A percentile compares a stretch with the other conserved stretches of the same genome.
These are phyloP conservation scores for Amphiprion clarkii DNA, from an alignment of 2,797 vertebrate species.

Conservation along the genomic window DNA sequence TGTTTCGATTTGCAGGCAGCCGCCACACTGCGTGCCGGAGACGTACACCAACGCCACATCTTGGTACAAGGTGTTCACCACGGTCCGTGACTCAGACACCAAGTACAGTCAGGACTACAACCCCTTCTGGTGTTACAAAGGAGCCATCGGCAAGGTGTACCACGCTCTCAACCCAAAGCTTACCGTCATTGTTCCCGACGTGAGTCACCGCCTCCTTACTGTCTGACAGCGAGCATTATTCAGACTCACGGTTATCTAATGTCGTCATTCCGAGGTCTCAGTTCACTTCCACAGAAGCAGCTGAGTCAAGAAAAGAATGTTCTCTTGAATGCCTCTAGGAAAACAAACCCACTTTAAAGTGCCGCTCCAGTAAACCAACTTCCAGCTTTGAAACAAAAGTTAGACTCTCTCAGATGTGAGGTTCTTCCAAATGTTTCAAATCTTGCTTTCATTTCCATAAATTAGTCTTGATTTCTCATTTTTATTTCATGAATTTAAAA, in stretches of 20 bases:
- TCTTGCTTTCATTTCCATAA: too few relatives aligned
- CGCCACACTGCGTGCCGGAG: constrained; percentile 95
- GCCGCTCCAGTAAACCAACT: too few relatives aligned
- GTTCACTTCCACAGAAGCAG: too few relatives aligned
- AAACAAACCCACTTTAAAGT: too few relatives aligned
- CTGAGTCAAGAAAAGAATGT: too few relatives aligned
- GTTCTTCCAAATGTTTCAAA: too few relatives aligned
- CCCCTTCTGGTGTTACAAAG: constrained; percentile 99
- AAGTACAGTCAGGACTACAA: constrained; percentile 99
- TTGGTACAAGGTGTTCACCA: constrained; percentile 99
- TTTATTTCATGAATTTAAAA: too few relatives aligned
- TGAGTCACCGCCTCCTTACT: constrained; percentile 80
- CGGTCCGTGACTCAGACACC: constrained; percentile 93
- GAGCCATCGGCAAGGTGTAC: constrained; percentile 97
- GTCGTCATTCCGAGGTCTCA: too few relatives aligned
- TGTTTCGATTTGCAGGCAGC: constrained; percentile 87
- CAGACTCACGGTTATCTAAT: neutral
- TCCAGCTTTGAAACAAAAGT: too few relatives aligned
- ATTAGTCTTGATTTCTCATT: too few relatives aligned
- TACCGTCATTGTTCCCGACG: constrained; percentile 96
- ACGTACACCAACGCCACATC: constrained; percentile 96
- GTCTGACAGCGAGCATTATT: neutral
- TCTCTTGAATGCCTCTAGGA: too few relatives aligned
- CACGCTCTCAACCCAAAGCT: constrained; percentile 97
- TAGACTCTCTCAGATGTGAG: too few relatives aligned